Evolutionary conservation across 2,113 vertebrate genomes (phyloP), one percentile per base, ranked within the genome.

Genomic region (Semicossyphus pulcher): DNA sequence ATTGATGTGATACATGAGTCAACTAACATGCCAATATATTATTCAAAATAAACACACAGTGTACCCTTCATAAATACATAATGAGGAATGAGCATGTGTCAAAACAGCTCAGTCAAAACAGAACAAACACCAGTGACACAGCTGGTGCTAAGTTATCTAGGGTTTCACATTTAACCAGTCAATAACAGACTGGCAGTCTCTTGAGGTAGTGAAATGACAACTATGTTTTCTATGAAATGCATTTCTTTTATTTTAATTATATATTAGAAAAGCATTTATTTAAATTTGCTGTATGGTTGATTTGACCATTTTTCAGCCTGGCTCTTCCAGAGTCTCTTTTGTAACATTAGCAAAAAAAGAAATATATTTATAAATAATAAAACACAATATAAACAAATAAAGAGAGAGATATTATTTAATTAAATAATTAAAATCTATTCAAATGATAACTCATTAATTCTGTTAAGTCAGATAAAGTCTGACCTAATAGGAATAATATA

Each of bases 41-140:
- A n/a, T 42, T n/a, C 31, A 0, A 59, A 59, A 56, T 26, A 16
- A 21, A 54, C 45, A 11, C 45, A 11, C 26, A 10, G 51, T 14
- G 20, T 41, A 47, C 29, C 16, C 12, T 64, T 70, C 54, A 77
- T 86, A 54, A 74, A 83, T 78, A 34, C 21, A 41, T 72, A 59
- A 80, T 64, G 69, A 81, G 48, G 10, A 41, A 66, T 48, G 69
- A 72, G 48, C 25, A 31, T 34, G 54, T 58, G 51, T 68, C 16
- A 58, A 37, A 78, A 77, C 58, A 49, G 61, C 66, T 64, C 34
- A 42, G 20, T 21, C 3, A 16, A 77, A n/a, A n/a, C n/a, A n/a
- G n/a, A n/a, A 26, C 41, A 63, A 70, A 62, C 53, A 34, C 7
- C 42, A 45, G 51, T 39, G 28, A 71, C 29, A 65, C 62, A 75